Evolutionary conservation across 2,888 invertebrate genomes (phyloP), one percentile per base, ranked within the genome.

Genomic region (Dromius quadrimaculatus): DNA sequence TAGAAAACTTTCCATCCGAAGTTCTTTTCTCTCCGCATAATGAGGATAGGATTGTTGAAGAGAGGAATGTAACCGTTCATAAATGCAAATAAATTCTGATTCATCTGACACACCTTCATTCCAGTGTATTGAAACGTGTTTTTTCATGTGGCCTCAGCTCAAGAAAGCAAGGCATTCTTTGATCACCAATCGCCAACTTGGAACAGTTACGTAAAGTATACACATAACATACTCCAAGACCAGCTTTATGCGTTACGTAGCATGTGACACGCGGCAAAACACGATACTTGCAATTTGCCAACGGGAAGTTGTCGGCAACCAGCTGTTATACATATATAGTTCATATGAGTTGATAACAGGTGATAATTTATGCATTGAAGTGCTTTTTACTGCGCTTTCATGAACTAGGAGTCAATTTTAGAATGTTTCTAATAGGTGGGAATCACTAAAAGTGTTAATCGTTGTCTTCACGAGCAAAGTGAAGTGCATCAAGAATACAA

Each of bases 61-160:
- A 41, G 22, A n/a, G 50, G 54, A 50, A 65, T 65, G 50, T 17
- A 15, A 23, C 19, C 28, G 68, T 59, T 50, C 41, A 45, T 57
- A 28, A 59, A 68, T 68, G 57, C 68, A 68, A 68, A 68, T 68
- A 59, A 68, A 68, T 68, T 68, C 68, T 68, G 68, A 68, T 43
- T 68, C 68, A 68, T 68, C 54, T 15, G 68, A 59, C 68, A 68
- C 68, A 68, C 68, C 68, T 68, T 68, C 59, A 68, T 68, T 68
- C 68, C 68, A 34, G 20, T 11, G 28, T 17, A 23, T 28, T 28
- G 36, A 23, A 65, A 36, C 50, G 34, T 65, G 65, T 65, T 50
- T 32, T 38, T 38, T 41, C 62, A 41, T 22, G 36, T 34, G 36
- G 57, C 4, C 32, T 8, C 19, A 47, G 22, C 22, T 17, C 15